Evolutionary conservation across 2,797 vertebrate species (phyloP).

Genomic region (Argyrosomus regius): DNA sequence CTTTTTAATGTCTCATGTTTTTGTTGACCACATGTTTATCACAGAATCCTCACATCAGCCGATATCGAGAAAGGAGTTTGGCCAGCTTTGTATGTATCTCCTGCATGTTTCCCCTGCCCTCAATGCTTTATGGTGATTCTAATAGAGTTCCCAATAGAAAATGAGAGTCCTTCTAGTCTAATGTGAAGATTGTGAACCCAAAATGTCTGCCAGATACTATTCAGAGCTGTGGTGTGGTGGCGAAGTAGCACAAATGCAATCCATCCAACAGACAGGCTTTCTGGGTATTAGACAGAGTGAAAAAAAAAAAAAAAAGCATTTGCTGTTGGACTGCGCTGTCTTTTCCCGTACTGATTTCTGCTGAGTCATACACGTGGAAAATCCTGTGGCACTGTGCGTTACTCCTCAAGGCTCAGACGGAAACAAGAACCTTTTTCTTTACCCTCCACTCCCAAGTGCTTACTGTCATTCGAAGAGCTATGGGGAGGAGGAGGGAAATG

Average conservation of each 20-base stretch:
- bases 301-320: constrained; percentile 5
- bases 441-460: constrained; percentile 1
- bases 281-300: constrained; percentile 57
- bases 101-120: constrained; percentile 60
- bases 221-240: constrained; percentile 55
- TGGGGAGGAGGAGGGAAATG: not conserved
- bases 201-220: constrained; percentile 43
- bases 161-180: constrained; percentile 36
- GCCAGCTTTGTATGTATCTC: constrained; percentile 85
- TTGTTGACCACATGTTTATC: constrained; percentile 75
- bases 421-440: constrained; percentile 44
- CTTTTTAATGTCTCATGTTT: constrained; percentile 52
- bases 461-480: constrained; percentile 26
- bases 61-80: constrained; percentile 81
- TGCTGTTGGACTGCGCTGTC: constrained; percentile 50
- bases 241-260: constrained; percentile 58
- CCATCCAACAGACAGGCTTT: constrained; percentile 74
- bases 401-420: constrained; percentile 25
- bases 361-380: constrained; percentile 65
- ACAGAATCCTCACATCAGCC: constrained; percentile 77
- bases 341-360: constrained; percentile 56
- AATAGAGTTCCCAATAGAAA: constrained; percentile 56
- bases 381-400: constrained; percentile 41
- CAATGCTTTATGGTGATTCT: constrained; percentile 61
- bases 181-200: constrained; percentile 13